Evolutionary conservation across 1,140 invertebrate genomes (phyloP).

Genomic region (Acyrthosiphon pisum): DNA sequence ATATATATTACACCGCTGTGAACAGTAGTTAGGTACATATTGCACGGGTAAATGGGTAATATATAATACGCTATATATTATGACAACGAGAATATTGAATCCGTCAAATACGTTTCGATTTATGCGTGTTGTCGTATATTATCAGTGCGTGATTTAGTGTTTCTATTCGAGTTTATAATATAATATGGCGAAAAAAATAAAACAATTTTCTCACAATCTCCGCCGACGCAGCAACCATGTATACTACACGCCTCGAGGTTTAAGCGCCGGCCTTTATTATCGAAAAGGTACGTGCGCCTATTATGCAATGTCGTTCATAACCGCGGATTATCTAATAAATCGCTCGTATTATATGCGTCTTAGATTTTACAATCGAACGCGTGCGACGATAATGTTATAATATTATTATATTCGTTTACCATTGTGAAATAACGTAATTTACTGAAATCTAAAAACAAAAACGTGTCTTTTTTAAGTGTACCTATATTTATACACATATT

Average conservation of each 20-base stretch:
- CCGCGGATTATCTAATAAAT: background rate
- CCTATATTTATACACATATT: too few species aligned
- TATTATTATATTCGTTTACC: background rate
- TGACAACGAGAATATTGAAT: background rate
- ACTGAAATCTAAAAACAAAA: background rate
- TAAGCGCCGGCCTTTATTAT: background rate
- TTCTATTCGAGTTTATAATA: background rate
- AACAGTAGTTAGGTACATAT: background rate
- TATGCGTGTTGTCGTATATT: background rate
- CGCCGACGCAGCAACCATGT: background rate
- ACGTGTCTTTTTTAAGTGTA: background rate
- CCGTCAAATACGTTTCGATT: conserved; percentile 7
- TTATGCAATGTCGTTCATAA: background rate
- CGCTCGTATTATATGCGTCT: background rate
- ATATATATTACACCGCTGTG: background rate
- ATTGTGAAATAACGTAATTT: background rate
- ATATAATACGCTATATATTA: background rate
- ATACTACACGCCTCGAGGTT: background rate
- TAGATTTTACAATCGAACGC: background rate
- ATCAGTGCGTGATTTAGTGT: background rate
- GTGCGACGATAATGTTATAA: background rate
- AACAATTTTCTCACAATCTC: background rate
- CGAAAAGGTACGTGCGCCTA: background rate
- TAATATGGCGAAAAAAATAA: background rate
- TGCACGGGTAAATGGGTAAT: background rate